These are phyloP conservation scores for Eupithecia subfuscata DNA, from an alignment of 2,888 invertebrate species.

Conservation along the genomic window DNA sequence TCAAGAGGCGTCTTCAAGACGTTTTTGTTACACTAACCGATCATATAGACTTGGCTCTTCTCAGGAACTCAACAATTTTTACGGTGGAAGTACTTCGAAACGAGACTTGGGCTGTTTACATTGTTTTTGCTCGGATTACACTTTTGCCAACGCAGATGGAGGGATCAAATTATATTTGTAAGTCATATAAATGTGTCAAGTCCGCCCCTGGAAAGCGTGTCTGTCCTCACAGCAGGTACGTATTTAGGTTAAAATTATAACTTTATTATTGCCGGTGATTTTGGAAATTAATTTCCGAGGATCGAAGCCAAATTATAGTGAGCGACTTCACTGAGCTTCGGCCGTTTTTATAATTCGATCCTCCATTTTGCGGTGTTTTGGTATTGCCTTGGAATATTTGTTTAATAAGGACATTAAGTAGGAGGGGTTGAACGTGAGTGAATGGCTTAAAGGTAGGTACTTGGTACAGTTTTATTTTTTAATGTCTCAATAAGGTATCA, in stretches of 20 bases:
- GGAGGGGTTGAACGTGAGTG: constrained; percentile 28
- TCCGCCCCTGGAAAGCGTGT: constrained; percentile 60
- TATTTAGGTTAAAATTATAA: constrained; percentile 78
- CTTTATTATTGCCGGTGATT: constrained; percentile 80
- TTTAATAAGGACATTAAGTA: constrained; percentile 36
- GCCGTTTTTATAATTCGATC: constrained; percentile 34
- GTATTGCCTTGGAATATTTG: constrained; percentile 39
- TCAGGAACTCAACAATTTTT: too few relatives aligned
- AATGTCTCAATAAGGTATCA: constrained; percentile 10
- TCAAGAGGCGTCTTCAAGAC: too few relatives aligned
- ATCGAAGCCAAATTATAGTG: constrained; percentile 76
- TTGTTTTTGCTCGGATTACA: too few relatives aligned
- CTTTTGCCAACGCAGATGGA: background rate
- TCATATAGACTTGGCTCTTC: too few relatives aligned
- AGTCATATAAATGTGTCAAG: constrained; percentile 36
- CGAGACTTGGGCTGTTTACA: too few relatives aligned
- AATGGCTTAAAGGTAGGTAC: constrained; percentile 10
- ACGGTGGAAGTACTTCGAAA: too few relatives aligned
- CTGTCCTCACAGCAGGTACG: constrained; percentile 66
- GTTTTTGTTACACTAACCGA: too few relatives aligned
- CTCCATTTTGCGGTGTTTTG: constrained; percentile 35
- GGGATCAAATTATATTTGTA: background rate
- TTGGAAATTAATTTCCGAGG: constrained; percentile 81
- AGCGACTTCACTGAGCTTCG: constrained; percentile 44
- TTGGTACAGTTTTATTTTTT: background rate